phyloP scores from a whole-genome alignment of 2,797 vertebrate genomes.

The Nasua narica region DNA sequence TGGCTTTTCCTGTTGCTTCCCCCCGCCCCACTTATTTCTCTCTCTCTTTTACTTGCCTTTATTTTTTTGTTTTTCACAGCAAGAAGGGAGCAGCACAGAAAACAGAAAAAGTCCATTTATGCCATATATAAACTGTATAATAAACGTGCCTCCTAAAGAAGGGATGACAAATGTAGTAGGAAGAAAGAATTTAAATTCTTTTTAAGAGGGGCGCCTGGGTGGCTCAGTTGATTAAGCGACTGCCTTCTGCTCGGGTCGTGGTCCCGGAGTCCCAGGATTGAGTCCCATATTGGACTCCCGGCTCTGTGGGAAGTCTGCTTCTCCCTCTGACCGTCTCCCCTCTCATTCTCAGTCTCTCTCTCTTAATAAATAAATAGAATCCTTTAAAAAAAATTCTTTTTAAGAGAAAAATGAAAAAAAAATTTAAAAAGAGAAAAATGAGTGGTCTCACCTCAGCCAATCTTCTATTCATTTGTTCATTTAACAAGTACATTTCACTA shows the following conservation, averaged over 20 bases:
- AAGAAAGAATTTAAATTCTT: neutral
- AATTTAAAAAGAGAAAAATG: neutral
- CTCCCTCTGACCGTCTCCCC: too few relatives aligned
- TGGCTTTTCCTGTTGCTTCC: neutral
- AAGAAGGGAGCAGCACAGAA: neutral
- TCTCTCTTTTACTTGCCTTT: neutral
- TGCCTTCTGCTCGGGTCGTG: too few relatives aligned
- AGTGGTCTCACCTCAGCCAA: neutral
- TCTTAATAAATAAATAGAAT: too few relatives aligned
- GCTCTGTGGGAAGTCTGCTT: too few relatives aligned
- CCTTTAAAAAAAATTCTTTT: neutral
- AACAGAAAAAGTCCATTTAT: neutral
- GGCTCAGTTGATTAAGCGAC: too few relatives aligned
- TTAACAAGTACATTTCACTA: neutral
- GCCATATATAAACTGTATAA: neutral
- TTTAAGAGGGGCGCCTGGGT: too few relatives aligned
- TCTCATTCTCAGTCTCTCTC: too few relatives aligned
- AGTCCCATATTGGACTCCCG: too few relatives aligned
- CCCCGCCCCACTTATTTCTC: too few relatives aligned
- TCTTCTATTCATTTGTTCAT: neutral
- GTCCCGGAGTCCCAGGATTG: too few relatives aligned
- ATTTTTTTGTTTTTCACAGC: neutral
- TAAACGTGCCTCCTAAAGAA: neutral
- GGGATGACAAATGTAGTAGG: neutral
- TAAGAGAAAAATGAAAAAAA: neutral